Percentiles rank a stretch among this genome's conserved stretches.
Evolutionary conservation across 2,797 vertebrate species (phyloP).

Genomic region (Podarcis siculus): DNA sequence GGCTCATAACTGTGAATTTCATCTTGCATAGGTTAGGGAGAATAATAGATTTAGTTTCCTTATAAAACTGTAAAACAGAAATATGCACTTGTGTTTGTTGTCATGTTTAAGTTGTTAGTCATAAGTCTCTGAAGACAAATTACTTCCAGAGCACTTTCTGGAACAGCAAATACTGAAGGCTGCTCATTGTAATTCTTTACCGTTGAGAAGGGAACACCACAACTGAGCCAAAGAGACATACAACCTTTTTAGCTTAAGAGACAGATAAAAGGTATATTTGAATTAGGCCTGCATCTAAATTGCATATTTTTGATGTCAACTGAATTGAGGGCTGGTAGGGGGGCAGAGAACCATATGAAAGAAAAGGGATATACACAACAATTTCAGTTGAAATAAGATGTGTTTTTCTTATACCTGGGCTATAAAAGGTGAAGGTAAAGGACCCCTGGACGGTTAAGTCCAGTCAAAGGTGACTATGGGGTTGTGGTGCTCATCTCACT

Average conservation of each 20-base stretch:
- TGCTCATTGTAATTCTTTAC: conserved; percentile 52
- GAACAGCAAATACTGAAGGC: conserved; percentile 24
- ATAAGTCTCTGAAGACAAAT: conserved; percentile 55
- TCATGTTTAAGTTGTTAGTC: conserved; percentile 53
- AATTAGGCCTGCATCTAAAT: conserved; percentile 1
- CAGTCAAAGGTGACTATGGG: no score
- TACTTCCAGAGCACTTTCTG: conserved; percentile 42
- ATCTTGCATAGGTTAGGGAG: conserved; percentile 49
- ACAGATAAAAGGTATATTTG: conserved; percentile 27
- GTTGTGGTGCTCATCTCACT: no score
- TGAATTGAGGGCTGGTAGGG: not conserved
- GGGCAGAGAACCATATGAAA: no score
- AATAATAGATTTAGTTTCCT: conserved; percentile 52
- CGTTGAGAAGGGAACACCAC: conserved; percentile 33
- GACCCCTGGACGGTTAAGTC: no score
- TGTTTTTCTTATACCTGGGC: no score
- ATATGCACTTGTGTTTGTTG: conserved; percentile 43
- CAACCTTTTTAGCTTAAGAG: conserved; percentile 13
- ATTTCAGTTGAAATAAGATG: no score
- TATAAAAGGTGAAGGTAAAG: no score
- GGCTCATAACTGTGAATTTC: conserved; percentile 51
- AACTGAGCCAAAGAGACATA: not conserved
- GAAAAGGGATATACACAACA: not conserved
- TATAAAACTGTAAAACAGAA: conserved; percentile 62
- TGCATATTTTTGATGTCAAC: not conserved